Percentiles rank a stretch among this genome's conserved stretches.
phyloP scores from a whole-genome alignment of 2,888 invertebrate species.

The Perizoma flavofasciatum region DNA sequence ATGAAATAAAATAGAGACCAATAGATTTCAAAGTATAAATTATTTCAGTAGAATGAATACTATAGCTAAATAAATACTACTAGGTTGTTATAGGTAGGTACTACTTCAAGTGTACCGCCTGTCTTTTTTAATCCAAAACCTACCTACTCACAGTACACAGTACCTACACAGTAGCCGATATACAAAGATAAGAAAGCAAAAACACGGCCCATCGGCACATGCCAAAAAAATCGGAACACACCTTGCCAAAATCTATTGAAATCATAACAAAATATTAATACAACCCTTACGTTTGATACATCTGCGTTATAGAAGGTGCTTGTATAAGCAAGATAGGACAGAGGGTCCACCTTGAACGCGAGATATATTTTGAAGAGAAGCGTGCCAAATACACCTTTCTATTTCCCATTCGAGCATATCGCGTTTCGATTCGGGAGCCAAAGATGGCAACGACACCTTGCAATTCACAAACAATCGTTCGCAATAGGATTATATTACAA shows the following conservation, averaged over 20 bases:
- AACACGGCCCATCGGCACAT: conserved; percentile 47
- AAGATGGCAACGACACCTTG: conserved; percentile 63
- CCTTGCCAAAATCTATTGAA: conserved; percentile 66
- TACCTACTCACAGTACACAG: background rate
- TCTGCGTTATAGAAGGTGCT: conserved; percentile 57
- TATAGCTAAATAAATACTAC: no score
- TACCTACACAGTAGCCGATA: conserved; percentile 27
- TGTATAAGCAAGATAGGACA: conserved; percentile 25
- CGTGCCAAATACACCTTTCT: conserved; percentile 75
- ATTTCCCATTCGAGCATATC: conserved; percentile 46
- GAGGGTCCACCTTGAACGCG: conserved; percentile 25
- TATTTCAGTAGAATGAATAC: no score
- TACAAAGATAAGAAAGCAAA: conserved; percentile 24
- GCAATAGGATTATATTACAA: conserved; percentile 78
- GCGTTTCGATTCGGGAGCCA: conserved; percentile 56
- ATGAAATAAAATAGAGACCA: no score
- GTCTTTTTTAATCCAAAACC: background rate
- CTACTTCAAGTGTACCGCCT: no score
- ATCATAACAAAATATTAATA: conserved; percentile 65
- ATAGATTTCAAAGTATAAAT: no score
- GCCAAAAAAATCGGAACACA: conserved; percentile 61
- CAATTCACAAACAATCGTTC: conserved; percentile 69
- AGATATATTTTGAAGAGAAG: conserved; percentile 49
- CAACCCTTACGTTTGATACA: conserved; percentile 63
- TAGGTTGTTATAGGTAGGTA: no score